Conservation (phyloP, 1,140 invertebrate species). For the Dryas iulia region DNA sequence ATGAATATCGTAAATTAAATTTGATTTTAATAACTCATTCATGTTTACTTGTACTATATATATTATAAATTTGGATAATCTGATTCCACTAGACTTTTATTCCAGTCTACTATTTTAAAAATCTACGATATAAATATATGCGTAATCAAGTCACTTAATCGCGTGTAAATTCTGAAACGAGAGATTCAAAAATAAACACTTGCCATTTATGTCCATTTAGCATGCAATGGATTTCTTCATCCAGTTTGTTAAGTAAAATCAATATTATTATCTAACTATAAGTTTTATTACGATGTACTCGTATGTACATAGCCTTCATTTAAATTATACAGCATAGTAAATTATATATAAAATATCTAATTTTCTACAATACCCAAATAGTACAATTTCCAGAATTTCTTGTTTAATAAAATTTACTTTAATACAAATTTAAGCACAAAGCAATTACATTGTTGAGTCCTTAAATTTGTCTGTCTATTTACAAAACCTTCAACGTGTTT, state of each 20-base stretch:
- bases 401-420: constrained; percentile 1
- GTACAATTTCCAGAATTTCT: neutral
- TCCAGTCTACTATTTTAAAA: neutral
- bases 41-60: constrained; percentile 50
- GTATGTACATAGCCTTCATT: neutral
- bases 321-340: neutral
- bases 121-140: neutral
- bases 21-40: constrained; percentile 76
- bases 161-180: constrained; percentile 11
- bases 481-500: constrained; percentile 3
- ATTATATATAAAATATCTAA: neutral
- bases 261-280: neutral
- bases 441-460: neutral
- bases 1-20: constrained; percentile 73
- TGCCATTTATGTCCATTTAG: constrained; percentile 3
- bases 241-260: neutral
- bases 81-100: constrained; percentile 15
- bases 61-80: constrained; percentile 61
- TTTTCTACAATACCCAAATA: neutral
- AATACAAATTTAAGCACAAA: neutral
- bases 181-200: constrained; percentile 20
- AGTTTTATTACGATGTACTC: neutral
- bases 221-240: neutral
- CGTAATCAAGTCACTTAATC: constrained; percentile 11
- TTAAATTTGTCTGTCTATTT: constrained; percentile 10